Evolutionary conservation across 1,140 invertebrate species (phyloP).

Genomic region (Zaprionus inermis): DNA sequence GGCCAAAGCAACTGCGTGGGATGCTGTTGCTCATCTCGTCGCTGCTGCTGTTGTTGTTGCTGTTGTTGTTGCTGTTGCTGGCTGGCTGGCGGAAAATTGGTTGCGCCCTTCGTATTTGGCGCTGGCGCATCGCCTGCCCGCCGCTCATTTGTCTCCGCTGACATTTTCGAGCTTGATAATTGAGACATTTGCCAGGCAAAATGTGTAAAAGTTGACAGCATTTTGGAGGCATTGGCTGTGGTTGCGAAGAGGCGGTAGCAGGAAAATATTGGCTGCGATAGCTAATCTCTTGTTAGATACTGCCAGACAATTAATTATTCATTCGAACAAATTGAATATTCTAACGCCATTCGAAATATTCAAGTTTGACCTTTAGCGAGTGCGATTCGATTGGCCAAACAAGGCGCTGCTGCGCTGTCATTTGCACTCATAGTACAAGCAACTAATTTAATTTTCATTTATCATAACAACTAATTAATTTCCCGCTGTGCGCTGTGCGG

Average conservation of each 20-base stretch:
- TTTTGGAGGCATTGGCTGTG: no score
- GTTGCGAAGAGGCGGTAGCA: background rate
- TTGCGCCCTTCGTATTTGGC: conserved; percentile 50
- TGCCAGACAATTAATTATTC: conserved; percentile 34
- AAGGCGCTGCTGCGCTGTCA: conserved; percentile 21
- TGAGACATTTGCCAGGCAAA: conserved; percentile 46
- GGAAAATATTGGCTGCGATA: background rate
- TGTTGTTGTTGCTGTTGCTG: conserved; percentile 5
- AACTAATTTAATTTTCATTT: conserved; percentile 81
- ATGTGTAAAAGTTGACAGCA: conserved; percentile 44
- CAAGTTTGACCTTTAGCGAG: conserved; percentile 2
- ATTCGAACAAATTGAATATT: conserved; percentile 28
- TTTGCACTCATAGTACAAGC: conserved; percentile 58
- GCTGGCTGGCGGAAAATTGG: conserved; percentile 61
- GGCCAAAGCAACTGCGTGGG: conserved; percentile 60
- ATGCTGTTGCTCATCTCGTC: background rate
- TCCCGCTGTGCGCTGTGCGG: conserved; percentile 63
- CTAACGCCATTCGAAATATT: conserved; percentile 28
- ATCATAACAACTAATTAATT: conserved; percentile 78
- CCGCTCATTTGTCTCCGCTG: conserved; percentile 57
- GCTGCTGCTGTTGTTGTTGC: conserved; percentile 4
- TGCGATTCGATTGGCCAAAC: conserved; percentile 1
- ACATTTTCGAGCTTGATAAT: conserved; percentile 38
- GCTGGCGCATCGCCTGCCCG: conserved; percentile 26
- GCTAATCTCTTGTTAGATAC: background rate